Evolutionary conservation across 2,888 invertebrate genomes (phyloP), one percentile per base, ranked within the genome.

Genomic region (Suillia variegata): DNA sequence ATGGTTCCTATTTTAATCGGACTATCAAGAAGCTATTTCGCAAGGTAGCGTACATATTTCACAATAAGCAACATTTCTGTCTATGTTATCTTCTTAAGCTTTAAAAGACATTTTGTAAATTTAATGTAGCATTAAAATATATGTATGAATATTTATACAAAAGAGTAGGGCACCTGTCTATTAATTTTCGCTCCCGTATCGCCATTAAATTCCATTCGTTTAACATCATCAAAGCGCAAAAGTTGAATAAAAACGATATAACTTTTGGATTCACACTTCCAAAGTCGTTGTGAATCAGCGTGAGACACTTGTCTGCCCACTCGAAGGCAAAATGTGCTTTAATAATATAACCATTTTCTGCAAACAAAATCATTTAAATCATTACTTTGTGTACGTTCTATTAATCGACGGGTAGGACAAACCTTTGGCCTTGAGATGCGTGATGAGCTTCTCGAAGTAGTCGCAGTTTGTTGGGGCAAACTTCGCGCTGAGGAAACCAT

Each of bases 361-460:
- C n/a, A n/a, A 64, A 24, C 71, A 73, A 54, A 56, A 65, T 60
- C 26, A 51, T 33, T 38, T 49, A 22, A 24, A 50, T 26, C 15
- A 20, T 54, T 31, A 18, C 52, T 13, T 2, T n/a, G 6, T 42
- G 45, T 54, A 15, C n/a, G n/a, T n/a, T n/a, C n/a, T 45, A n/a
- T 13, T 12, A 31, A 31, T 17, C 54, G n/a, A 31, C 17, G 12
- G n/a, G 20, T 48, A 8, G 18, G 81, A 78, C 75, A 85, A 83
- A 66, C 83, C 80, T 68, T 83, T 82, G 54, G 84, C 84, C 18
- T 84, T 80, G 66, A 89, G 76, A 79, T 88, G 88, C 56, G 85
- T 85, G 63, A 89, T 82, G 49, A 89, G 82, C 67, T 85, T 85
- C 74, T 88, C 89, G 62, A 87, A 85, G 77, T 89, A 88, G 68